phyloP scores from a whole-genome alignment of 2,888 invertebrate genomes.

The Zootermopsis nevadensis region DNA sequence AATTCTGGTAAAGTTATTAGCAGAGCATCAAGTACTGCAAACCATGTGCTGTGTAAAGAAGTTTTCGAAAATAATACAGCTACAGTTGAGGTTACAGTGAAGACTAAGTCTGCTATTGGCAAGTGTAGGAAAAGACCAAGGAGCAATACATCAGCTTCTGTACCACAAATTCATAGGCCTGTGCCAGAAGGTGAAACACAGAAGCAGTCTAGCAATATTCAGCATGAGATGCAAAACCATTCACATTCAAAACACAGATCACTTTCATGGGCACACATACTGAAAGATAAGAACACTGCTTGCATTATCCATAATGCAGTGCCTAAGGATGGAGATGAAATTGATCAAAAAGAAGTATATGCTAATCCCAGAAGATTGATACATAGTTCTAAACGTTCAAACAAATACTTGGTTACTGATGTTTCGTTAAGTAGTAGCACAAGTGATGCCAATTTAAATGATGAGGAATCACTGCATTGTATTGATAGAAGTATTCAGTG shows the following conservation, averaged over 20 bases:
- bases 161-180: not conserved
- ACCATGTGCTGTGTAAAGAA: conserved; percentile 14
- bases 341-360: not conserved
- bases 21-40: not conserved
- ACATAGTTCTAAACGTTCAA: not conserved
- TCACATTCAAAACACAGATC: not conserved
- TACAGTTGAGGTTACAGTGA: conserved; percentile 36
- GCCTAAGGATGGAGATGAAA: not conserved
- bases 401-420: not conserved
- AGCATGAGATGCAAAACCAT: not conserved
- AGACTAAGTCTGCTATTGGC: conserved; percentile 1
- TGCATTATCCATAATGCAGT: not conserved
- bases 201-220: not conserved
- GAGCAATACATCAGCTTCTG: not conserved
- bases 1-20: not conserved
- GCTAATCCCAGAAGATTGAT: not conserved
- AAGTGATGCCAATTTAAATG: not conserved
- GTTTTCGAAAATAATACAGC: conserved; percentile 24
- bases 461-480: not conserved
- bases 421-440: not conserved
- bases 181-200: not conserved
- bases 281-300: conserved; percentile 5
- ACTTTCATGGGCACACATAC: conserved; percentile 9
- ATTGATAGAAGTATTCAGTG: conserved; percentile 24
- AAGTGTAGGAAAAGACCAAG: not conserved